A percentile compares a stretch with the other conserved stretches of the same genome.
Conservation (phyloP, 2,113 vertebrate species). For the Oenanthe oenanthe region DNA sequence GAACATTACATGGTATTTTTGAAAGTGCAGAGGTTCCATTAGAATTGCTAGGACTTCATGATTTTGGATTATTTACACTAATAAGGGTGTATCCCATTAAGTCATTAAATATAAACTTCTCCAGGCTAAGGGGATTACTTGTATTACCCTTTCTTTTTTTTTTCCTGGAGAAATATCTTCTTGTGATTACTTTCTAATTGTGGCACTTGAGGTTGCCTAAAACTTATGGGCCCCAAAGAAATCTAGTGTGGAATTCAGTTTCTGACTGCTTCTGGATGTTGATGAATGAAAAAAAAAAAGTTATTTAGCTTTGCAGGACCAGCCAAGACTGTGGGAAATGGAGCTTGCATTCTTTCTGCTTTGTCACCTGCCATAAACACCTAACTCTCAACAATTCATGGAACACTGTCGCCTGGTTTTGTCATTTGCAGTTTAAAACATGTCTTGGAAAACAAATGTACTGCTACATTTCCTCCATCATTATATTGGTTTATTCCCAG, state of each 20-base stretch:
- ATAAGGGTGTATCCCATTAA: background rate
- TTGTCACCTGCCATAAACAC: background rate
- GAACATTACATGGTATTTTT: background rate
- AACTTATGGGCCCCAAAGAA: background rate
- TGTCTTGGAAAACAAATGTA: background rate
- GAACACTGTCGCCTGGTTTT: background rate
- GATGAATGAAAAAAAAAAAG: background rate
- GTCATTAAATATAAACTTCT: background rate
- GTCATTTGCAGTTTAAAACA: background rate
- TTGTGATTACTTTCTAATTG: background rate
- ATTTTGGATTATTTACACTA: background rate
- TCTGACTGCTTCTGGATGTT: background rate
- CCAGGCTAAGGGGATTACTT: background rate
- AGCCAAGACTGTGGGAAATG: background rate
- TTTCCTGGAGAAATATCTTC: background rate
- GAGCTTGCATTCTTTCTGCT: background rate
- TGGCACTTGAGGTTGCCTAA: background rate
- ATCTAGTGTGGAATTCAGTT: background rate
- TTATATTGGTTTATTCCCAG: constrained; percentile 6
- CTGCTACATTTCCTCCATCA: background rate
- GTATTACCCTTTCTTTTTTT: background rate
- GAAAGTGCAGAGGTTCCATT: background rate
- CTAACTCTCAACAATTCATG: background rate
- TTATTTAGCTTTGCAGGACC: background rate
- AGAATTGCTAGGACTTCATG: background rate